These are phyloP conservation scores for Lepisosteus osseus DNA, from an alignment of 2,113 vertebrate species.

Conservation along the genomic window DNA sequence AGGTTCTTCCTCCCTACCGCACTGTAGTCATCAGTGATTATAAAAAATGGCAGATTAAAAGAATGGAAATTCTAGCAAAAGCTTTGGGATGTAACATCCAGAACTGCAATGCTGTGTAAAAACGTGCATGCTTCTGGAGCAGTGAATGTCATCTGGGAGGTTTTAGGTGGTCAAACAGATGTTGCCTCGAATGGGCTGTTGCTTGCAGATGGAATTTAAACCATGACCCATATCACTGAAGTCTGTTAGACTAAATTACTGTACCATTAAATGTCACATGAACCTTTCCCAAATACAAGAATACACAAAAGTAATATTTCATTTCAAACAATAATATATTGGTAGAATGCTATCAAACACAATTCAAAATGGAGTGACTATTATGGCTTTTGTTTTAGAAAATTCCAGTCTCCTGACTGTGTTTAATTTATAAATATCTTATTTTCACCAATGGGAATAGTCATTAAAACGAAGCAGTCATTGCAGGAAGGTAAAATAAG, in stretches of 20 bases:
- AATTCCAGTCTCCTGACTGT: background rate
- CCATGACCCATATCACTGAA: background rate
- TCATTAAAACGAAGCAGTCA: background rate
- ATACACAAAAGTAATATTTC: background rate
- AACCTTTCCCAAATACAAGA: background rate
- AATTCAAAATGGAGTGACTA: background rate
- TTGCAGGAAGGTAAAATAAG: background rate
- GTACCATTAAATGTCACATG: background rate
- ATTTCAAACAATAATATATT: background rate
- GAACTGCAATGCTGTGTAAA: no score
- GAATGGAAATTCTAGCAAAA: no score
- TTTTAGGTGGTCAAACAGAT: background rate
- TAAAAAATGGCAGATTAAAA: no score
- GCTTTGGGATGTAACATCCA: no score
- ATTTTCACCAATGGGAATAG: background rate
- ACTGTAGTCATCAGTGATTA: no score
- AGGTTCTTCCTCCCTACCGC: no score
- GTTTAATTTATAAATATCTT: background rate
- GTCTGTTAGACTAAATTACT: constrained; percentile 1
- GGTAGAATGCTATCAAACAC: background rate
- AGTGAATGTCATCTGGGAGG: background rate
- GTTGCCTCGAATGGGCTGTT: background rate
- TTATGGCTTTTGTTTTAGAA: background rate
- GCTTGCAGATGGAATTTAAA: background rate
- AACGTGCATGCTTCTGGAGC: background rate